These are phyloP conservation scores for Drosophila diplacantha DNA, from an alignment of 2,888 invertebrate species.

Conservation along the genomic window DNA sequence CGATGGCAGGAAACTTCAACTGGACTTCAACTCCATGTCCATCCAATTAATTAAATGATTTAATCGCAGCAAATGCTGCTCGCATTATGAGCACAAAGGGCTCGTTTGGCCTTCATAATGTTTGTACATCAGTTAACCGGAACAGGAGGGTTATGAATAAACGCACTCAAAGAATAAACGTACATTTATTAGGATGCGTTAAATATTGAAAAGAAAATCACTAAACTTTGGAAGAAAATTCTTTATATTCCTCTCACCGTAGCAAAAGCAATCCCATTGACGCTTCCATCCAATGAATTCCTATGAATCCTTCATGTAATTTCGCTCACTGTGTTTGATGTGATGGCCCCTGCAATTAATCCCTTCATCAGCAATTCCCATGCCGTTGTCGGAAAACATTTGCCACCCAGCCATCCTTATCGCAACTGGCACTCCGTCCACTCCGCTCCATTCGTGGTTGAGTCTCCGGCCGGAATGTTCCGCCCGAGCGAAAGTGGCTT, in stretches of 20 bases:
- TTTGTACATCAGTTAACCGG: background rate
- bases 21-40: slow-evolving; percentile 25
- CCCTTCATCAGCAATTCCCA: slow-evolving; percentile 29
- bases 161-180: background rate
- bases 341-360: slow-evolving; percentile 20
- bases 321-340: slow-evolving; percentile 9
- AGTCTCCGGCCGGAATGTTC: slow-evolving; percentile 30
- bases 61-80: slow-evolving; percentile 37
- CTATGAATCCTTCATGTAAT: background rate
- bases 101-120: slow-evolving; percentile 12
- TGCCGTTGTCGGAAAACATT: slow-evolving; percentile 10
- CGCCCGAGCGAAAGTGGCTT: slow-evolving; percentile 18
- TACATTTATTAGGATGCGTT: background rate
- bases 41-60: slow-evolving; percentile 45
- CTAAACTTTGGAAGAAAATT: background rate
- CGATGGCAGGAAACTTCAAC: slow-evolving; percentile 24
- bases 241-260: background rate
- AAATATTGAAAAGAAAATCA: background rate
- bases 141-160: background rate
- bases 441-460: slow-evolving; percentile 20
- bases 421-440: slow-evolving; percentile 15
- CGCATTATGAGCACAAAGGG: slow-evolving; percentile 27
- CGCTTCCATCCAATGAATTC: background rate
- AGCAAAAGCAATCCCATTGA: no score
- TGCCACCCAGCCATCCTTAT: slow-evolving; percentile 23